A percentile compares a stretch with the other conserved stretches of the same genome.
phyloP scores from a whole-genome alignment of 2,888 invertebrate genomes.

The Oligia fasciuncula region DNA sequence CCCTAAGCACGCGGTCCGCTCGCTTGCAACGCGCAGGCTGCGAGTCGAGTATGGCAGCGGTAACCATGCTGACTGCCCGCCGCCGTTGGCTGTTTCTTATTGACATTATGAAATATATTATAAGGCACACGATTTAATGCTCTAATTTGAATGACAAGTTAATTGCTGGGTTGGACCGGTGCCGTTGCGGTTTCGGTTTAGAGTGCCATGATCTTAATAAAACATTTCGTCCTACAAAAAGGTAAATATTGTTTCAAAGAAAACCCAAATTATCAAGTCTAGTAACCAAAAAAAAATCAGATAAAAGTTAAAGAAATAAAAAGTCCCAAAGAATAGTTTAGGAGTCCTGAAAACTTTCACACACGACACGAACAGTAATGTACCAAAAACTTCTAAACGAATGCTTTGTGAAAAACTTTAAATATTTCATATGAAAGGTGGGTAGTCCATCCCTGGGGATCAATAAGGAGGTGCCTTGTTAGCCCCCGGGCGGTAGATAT shows the following conservation, averaged over 20 bases:
- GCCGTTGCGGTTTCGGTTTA: too few species aligned
- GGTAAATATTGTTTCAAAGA: slow-evolving; percentile 16
- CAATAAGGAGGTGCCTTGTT: slow-evolving; percentile 69
- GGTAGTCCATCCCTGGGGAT: slow-evolving; percentile 62
- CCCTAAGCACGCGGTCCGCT: too few species aligned
- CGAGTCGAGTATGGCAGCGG: too few species aligned
- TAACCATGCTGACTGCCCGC: too few species aligned
- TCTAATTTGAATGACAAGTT: too few species aligned
- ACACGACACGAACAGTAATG: slow-evolving; percentile 21
- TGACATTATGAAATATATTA: too few species aligned
- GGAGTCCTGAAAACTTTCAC: slow-evolving; percentile 32
- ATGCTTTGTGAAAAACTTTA: slow-evolving; percentile 52
- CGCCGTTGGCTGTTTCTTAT: too few species aligned
- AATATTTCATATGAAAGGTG: slow-evolving; percentile 65
- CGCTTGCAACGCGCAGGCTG: too few species aligned
- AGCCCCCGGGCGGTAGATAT: slow-evolving; percentile 58
- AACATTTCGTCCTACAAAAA: slow-evolving; percentile 3
- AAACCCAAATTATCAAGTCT: slow-evolving; percentile 6
- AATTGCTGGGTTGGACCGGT: too few species aligned
- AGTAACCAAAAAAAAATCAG: neutral
- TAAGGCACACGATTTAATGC: too few species aligned
- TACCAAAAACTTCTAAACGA: slow-evolving; percentile 46
- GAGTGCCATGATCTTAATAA: neutral
- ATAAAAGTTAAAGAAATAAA: slow-evolving; percentile 9
- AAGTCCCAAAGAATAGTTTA: slow-evolving; percentile 37